A percentile compares a stretch with the other conserved stretches of the same genome.
Conservation (phyloP, 2,797 vertebrate genomes). For the Cuniculus paca region DNA sequence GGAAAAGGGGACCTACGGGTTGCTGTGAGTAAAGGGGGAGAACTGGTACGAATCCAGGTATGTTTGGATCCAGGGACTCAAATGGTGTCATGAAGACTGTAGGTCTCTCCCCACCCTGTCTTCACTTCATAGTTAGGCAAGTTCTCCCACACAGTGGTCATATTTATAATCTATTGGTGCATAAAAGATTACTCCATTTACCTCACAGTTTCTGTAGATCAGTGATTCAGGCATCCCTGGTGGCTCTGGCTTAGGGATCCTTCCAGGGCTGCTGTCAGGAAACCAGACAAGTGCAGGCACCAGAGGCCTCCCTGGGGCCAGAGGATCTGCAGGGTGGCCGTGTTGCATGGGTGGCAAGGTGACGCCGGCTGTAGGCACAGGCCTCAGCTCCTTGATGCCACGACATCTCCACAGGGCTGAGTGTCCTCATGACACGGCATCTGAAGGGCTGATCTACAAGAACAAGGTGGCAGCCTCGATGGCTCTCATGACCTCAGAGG, state of each 20-base stretch:
- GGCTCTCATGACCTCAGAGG: background rate
- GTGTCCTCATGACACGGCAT: rapidly evolving
- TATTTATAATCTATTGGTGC: background rate
- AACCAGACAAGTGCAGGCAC: background rate
- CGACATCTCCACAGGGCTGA: background rate
- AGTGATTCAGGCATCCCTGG: no score
- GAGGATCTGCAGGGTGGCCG: background rate
- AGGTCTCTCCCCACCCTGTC: background rate
- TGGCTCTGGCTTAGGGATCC: background rate
- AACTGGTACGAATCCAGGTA: background rate
- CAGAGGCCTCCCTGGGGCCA: rapidly evolving
- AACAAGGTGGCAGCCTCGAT: background rate
- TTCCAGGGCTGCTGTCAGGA: background rate
- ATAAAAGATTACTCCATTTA: background rate
- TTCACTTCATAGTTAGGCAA: background rate
- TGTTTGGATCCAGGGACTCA: background rate
- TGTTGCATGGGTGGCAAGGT: rapidly evolving
- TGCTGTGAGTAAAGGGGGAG: background rate
- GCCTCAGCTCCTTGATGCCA: rapidly evolving
- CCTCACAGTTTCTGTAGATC: background rate
- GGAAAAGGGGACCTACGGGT: background rate
- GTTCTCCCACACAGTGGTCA: no score
- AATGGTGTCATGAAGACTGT: background rate
- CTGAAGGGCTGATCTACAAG: background rate
- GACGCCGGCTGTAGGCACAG: background rate